Conservation (phyloP, 1,140 invertebrate species). For the Piezodorus guildinii region DNA sequence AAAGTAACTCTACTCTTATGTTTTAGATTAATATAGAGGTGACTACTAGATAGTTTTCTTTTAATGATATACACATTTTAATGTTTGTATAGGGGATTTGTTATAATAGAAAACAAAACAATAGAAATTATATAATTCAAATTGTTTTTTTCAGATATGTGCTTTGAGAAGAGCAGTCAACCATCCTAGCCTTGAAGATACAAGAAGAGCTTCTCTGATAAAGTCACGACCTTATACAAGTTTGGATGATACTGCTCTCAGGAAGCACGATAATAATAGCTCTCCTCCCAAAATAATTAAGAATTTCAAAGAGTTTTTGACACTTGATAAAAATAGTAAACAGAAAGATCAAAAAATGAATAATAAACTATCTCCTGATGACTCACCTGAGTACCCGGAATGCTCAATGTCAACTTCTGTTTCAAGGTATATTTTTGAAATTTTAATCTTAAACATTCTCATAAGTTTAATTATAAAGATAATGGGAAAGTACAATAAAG, state of each 20-base stretch:
- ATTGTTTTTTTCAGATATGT: constrained; percentile 24
- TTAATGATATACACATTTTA: no score
- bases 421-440: constrained; percentile 36
- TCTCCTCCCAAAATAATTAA: constrained; percentile 51
- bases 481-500: no score
- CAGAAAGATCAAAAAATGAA: constrained; percentile 34
- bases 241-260: constrained; percentile 31
- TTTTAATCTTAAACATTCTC: not conserved
- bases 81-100: no score
- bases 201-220: constrained; percentile 16
- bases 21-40: no score
- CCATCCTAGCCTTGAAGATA: constrained; percentile 28
- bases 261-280: constrained; percentile 21
- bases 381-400: constrained; percentile 59
- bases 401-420: constrained; percentile 70
- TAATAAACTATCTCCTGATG: constrained; percentile 58
- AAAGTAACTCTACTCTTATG: no score
- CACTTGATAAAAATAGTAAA: constrained; percentile 42
- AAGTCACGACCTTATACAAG: constrained; percentile 30
- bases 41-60: no score
- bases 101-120: no score
- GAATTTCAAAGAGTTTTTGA: constrained; percentile 73
- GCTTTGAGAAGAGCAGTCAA: constrained; percentile 22
- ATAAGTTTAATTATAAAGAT: no score
- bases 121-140: no score